Conservation (phyloP, 2,797 vertebrate genomes). For the Rhadinocentrus ornatus region DNA sequence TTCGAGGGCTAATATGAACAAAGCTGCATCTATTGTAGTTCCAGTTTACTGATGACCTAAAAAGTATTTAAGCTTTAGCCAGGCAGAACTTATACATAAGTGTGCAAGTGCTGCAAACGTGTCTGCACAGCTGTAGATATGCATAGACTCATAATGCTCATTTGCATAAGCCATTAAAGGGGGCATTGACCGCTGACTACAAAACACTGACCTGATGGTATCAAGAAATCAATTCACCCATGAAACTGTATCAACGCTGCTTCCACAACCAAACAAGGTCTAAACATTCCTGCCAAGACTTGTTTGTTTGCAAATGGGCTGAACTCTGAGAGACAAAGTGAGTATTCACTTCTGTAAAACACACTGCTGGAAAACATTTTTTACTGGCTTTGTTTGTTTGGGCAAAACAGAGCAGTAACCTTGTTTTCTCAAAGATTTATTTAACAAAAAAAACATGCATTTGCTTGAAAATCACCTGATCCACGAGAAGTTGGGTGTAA, state of each 20-base stretch:
- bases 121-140: background rate
- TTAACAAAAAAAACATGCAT: background rate
- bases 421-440: background rate
- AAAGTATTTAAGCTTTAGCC: background rate
- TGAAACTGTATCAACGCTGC: slow-evolving; percentile 7
- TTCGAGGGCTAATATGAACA: background rate
- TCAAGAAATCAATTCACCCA: slow-evolving; percentile 38
- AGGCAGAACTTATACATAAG: background rate
- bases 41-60: background rate
- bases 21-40: background rate
- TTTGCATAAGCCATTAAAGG: slow-evolving; percentile 33
- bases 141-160: background rate
- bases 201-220: slow-evolving; percentile 27
- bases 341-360: background rate
- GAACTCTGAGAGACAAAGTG: background rate
- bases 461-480: background rate
- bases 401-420: background rate
- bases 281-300: background rate
- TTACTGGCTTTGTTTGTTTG: background rate
- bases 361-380: background rate
- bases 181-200: slow-evolving; percentile 7
- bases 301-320: slow-evolving; percentile 1
- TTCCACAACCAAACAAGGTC: slow-evolving; percentile 7
- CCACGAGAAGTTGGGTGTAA: background rate
- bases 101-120: background rate